These are phyloP conservation scores for Caradrina kadenii DNA, from an alignment of 2,888 invertebrate genomes.

Conservation along the genomic window DNA sequence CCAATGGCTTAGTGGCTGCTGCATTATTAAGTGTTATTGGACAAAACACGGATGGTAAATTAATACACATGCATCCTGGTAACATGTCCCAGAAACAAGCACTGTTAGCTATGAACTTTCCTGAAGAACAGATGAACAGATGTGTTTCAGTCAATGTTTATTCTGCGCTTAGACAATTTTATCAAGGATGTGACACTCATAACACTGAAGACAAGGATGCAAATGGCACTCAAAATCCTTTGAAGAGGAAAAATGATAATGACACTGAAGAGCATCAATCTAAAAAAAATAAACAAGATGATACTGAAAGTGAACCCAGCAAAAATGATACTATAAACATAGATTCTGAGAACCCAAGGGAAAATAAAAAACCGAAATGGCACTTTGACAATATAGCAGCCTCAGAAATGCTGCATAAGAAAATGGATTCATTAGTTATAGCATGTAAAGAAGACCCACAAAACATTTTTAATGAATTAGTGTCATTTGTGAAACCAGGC, in stretches of 20 bases:
- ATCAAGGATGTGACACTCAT: conserved; percentile 90
- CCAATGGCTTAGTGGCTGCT: conserved; percentile 95
- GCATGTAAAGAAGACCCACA: conserved; percentile 96
- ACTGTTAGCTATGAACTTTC: conserved; percentile 95
- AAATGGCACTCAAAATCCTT: conserved; percentile 61
- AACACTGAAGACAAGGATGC: conserved; percentile 59
- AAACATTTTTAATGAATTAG: conserved; percentile 93
- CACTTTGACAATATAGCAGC: conserved; percentile 93
- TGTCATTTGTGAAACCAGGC: conserved; percentile 95
- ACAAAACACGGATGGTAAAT: conserved; percentile 90
- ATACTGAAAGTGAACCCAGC: conserved; percentile 38
- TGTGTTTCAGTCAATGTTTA: conserved; percentile 94
- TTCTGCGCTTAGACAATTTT: conserved; percentile 92
- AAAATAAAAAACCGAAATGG: conserved; percentile 92
- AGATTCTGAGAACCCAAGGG: conserved; percentile 48
- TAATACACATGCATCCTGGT: conserved; percentile 95
- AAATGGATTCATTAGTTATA: conserved; percentile 94
- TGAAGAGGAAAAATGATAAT: conserved; percentile 77
- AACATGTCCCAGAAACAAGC: conserved; percentile 95
- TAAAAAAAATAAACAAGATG: conserved; percentile 75
- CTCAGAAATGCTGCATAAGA: conserved; percentile 90
- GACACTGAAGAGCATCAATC: conserved; percentile 66
- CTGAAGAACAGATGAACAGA: conserved; percentile 92
- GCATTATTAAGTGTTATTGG: conserved; percentile 95
- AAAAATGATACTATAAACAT: conserved; percentile 24